Base-by-base conservation (phyloP, 2,113 vertebrate genomes). In the Parus major region DNA sequence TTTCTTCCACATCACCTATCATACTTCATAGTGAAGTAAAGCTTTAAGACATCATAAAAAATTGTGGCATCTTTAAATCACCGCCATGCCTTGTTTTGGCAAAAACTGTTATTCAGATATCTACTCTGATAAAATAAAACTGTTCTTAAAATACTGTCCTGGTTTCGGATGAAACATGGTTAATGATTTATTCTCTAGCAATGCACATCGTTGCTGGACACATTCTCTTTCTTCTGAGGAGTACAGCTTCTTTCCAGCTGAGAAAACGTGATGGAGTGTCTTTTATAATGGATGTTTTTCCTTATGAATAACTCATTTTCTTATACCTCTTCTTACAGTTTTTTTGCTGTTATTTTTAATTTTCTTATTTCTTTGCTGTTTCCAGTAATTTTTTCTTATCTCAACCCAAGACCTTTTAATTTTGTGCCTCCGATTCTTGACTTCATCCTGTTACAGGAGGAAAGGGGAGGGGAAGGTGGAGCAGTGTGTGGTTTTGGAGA, bases 341-440 rank as follows among this genome's bases (percentile, higher is more conserved):
- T 56, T 36, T 56, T 65, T 39, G 19, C 18, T 46, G 7, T 27
- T 39, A 46, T 13, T 47, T 18, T 14, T 46, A 28, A 21, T 55
- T 85, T 73, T 49, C n/a, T 56, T 56, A 23, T 19, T 3, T 39
- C 50, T 15, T 47, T 84, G 5, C 11, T 46, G 9, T 84, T 55
- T 73, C 28, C 7, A 55, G 41, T 55, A 64, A 8, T 15, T 73
- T 56, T 73, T 73, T 46, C 18, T 12, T 28, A 55, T 33, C 22
- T 64, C 49, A 73, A 7, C 18, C 18, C 0, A 0, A 55, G 9
- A 33, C 10, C 23, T 39, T 73, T 47, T 23, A 5, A 4, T 39
- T 65, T 56, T 56, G 9, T 64, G 41, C 23, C 28, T 56, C 49
- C 19, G 24, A 9, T 39, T 47, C 28, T 84, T 8, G 25, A 28